Base-by-base conservation (phyloP, 2,113 vertebrate species). In the Paramormyrops kingsleyae region DNA sequence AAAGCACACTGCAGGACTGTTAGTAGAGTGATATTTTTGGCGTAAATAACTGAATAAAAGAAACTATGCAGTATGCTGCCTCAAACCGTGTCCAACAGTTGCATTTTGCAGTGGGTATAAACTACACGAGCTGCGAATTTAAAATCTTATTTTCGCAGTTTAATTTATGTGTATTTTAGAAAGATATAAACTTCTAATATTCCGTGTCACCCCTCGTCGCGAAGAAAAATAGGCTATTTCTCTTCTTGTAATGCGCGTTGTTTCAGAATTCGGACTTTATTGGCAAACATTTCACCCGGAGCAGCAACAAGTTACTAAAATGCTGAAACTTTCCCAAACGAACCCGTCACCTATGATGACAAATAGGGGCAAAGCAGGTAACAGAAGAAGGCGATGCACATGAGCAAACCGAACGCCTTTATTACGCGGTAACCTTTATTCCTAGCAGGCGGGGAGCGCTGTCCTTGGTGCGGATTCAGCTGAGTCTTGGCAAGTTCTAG, bases 381-480 rank as follows among this genome's bases (percentile, higher is more conserved):
- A 52, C 49, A 15, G 49, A 31, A 5, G 8, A 5, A 19, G 46
- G n/a, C 4, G 84, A 49, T 49, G 19, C 46, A n/a, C 44, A 44
- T 27, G 62, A 44, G 66, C 66, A 31, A 80, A 44, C 8, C 6
- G 49, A 24, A 31, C 50, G n/a, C 74, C 4, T 24, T 27, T 56
- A 70, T 70, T 19, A 24, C 42, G 24, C 44, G 13, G 59, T 46
- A 77, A n/a, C 46, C 62, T 77, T 27, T 19, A 88, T 66, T 44
- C 13, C 62, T 0, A 21, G 62, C 88, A 13, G 42, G 46, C 44
- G 62, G 52, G n/a, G 56, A 88, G 88, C 17, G 49, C 91, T 91
- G 87, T 88, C 87, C 70, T 7, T 87, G 88, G 35, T 91, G 90
- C 89, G 91, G 66, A 87, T 15, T 24, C 21, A 27, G 31, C 46